Evolutionary conservation across 2,113 vertebrate genomes (phyloP).

Genomic region (Pygoscelis antarcticus): DNA sequence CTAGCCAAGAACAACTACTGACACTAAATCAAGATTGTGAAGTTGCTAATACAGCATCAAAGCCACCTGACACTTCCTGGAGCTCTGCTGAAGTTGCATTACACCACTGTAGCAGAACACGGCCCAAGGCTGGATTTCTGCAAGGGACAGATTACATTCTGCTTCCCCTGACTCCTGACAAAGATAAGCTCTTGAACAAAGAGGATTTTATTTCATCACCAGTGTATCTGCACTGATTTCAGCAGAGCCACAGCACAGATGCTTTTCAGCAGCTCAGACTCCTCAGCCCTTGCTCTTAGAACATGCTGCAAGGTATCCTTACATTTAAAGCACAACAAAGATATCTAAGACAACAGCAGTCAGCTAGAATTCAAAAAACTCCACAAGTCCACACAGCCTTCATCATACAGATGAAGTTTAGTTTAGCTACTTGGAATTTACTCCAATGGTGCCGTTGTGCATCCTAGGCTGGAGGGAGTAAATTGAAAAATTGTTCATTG

Average conservation of each 20-base stretch:
- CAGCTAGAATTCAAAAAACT: neutral
- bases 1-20: neutral
- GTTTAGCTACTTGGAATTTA: neutral
- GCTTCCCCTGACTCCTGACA: neutral
- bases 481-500: neutral
- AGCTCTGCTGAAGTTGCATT: neutral
- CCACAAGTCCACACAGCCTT: neutral
- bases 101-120: neutral
- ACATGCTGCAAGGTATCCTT: neutral
- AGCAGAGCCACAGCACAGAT: neutral
- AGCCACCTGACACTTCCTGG: neutral
- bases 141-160: neutral
- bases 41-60: neutral
- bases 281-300: neutral
- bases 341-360: neutral
- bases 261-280: neutral
- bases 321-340: neutral
- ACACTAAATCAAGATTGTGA: neutral
- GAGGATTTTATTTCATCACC: neutral
- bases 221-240: neutral
- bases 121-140: neutral
- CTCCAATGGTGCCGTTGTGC: neutral
- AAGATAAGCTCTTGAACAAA: neutral
- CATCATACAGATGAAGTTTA: neutral
- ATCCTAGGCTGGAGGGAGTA: neutral